Conservation (phyloP, 1,140 invertebrate genomes). For the Lysiphlebus fabarum region DNA sequence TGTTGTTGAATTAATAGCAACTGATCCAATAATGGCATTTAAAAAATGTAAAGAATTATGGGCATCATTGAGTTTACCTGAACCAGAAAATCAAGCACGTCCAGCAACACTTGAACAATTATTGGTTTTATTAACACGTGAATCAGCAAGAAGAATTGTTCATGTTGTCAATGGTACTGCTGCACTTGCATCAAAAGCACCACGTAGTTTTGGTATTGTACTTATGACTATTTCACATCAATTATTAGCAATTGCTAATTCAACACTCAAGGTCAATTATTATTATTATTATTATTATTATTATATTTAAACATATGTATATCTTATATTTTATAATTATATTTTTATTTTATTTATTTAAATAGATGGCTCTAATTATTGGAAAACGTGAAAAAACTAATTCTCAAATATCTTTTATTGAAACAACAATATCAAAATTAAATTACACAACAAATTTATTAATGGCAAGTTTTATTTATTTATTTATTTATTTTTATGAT, state of each 20-base stretch:
- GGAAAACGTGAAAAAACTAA: too few relatives aligned
- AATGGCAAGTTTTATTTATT: conserved; percentile 37
- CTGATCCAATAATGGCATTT: conserved; percentile 71
- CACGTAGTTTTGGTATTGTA: conserved; percentile 40
- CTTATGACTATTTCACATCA: conserved; percentile 42
- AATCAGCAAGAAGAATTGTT: conserved; percentile 70
- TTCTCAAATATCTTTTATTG: too few relatives aligned
- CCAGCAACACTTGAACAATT: conserved; percentile 73
- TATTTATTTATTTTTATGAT: conserved; percentile 40
- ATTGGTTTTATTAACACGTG: conserved; percentile 68
- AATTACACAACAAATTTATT: conserved; percentile 40
- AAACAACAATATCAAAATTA: conserved; percentile 28
- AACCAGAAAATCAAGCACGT: conserved; percentile 78
- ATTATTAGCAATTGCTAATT: conserved; percentile 36
- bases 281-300: conserved; percentile 12
- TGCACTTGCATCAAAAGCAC: conserved; percentile 57
- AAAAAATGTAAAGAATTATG: conserved; percentile 71
- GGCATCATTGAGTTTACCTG: conserved; percentile 66
- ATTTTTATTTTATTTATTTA: conserved; percentile 7
- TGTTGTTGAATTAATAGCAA: conserved; percentile 70
- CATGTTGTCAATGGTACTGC: conserved; percentile 71
- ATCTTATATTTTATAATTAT: conserved; percentile 10
- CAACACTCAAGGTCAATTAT: conserved; percentile 39
- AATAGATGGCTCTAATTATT: conserved; percentile 38
- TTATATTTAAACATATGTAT: conserved; percentile 4